Conservation (phyloP, 2,113 vertebrate genomes). For the Sinocyclocheilus grahami region DNA sequence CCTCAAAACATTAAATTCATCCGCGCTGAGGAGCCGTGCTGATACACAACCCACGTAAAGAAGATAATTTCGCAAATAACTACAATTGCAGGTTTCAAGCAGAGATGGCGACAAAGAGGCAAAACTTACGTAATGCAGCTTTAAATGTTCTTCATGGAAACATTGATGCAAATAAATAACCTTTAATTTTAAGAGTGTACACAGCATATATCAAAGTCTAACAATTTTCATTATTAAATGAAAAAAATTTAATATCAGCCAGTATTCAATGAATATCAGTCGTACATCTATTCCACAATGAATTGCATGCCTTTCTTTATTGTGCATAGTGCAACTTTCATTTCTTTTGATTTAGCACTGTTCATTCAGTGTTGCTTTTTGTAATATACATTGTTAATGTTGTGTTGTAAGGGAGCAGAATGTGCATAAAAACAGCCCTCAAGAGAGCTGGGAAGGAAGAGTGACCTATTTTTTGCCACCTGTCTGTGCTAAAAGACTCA, state of each 20-base stretch:
- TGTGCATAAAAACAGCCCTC: neutral
- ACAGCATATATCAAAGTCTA: neutral
- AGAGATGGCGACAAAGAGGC: no score
- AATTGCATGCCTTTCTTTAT: neutral
- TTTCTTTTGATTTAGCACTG: neutral
- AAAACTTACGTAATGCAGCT: no score
- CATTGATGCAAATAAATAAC: no score
- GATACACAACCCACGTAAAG: no score
- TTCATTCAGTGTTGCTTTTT: neutral
- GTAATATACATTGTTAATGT: neutral
- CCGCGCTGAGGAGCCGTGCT: no score
- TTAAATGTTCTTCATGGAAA: no score
- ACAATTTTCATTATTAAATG: neutral
- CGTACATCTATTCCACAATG: neutral
- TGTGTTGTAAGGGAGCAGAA: neutral
- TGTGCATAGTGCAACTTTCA: neutral
- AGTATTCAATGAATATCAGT: neutral
- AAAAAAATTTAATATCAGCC: no score
- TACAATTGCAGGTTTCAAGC: no score
- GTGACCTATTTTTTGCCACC: slow-evolving; percentile 30
- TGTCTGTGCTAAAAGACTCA: slow-evolving; percentile 23
- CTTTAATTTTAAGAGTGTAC: no score
- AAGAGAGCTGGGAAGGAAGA: neutral
- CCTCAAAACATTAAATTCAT: no score
- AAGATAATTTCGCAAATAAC: no score